These are phyloP conservation scores for Indri indri DNA, from an alignment of 2,113 vertebrate species.

Conservation along the genomic window DNA sequence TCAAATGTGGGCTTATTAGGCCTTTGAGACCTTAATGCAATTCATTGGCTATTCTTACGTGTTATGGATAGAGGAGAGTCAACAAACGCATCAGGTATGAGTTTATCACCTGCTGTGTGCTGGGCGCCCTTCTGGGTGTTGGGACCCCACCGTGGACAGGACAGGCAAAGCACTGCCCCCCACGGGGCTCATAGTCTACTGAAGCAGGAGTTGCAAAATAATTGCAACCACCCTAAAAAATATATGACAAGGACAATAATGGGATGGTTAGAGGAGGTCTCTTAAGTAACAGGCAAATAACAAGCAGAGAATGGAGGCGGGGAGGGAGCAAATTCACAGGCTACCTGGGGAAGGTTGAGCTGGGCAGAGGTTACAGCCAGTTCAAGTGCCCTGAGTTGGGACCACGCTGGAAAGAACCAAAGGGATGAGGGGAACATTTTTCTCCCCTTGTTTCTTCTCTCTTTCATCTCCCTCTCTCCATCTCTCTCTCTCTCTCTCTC, in stretches of 20 bases:
- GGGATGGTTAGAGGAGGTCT: background rate
- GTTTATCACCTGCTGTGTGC: background rate
- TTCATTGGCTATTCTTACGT: background rate
- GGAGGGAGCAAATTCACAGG: background rate
- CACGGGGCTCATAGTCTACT: background rate
- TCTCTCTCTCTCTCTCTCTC: conserved; percentile 67
- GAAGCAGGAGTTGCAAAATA: background rate
- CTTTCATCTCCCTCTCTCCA: conserved; percentile 69
- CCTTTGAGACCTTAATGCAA: background rate
- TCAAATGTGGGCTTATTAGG: background rate
- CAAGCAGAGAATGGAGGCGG: background rate
- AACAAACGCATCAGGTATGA: background rate
- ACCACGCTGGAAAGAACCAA: background rate
- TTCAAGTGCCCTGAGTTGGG: background rate
- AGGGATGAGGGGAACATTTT: conserved; percentile 76
- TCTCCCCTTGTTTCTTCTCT: conserved; percentile 77
- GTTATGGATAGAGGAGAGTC: background rate
- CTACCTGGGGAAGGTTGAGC: background rate
- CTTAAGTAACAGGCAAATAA: background rate
- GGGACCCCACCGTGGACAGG: no score
- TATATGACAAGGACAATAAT: background rate
- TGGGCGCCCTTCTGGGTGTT: background rate
- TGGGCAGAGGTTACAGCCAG: background rate
- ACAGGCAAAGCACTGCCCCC: background rate
- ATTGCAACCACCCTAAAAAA: background rate